Evolutionary conservation across 2,888 invertebrate species (phyloP), one percentile per base, ranked within the genome.

Genomic region (Shargacucullia verbasci): DNA sequence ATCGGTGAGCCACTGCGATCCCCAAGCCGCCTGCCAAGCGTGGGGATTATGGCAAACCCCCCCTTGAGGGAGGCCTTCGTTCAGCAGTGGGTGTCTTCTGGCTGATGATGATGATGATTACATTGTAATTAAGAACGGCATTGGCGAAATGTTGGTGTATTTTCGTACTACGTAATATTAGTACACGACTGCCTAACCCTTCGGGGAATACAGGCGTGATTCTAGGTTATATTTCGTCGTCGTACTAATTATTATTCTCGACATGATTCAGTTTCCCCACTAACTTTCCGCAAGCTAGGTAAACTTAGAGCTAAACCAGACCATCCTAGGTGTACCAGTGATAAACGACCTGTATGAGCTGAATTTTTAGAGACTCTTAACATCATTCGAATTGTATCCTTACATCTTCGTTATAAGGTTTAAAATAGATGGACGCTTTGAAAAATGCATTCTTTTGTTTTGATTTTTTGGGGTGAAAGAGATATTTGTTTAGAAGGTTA

Each of bases 271-370:
- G 65, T 59, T 65, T 57, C 40, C 70, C 44, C 58, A 31, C 35
- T 35, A 60, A 59, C 48, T 61, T 71, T 1, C 47, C 35, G 14
- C 54, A 52, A 53, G 53, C 58, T 56, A 62, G 62, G 53, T 61
- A 60, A 69, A 61, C 59, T 65, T 65, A 33, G 38, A 59, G 59
- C 59, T 48, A 53, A 61, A 55, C 70, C 61, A 60, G 50, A 43
- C 73, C 58, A 58, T 49, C 29, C 37, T 38, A 43, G 58, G 61
- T 56, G 37, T 29, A 40, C 63, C 10, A 25, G 50, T 70, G 66
- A 72, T 72, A 70, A 73, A 72, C 55, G 72, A 65, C 55, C 46
- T 59, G 49, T 72, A 73, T 61, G 74, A 74, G 52, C 33, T 48
- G 72, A 72, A 73, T 72, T 73, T 73, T 70, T 65, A 71, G 54